Evolutionary conservation across 23 tunicate genomes (phyloP), one percentile per base, ranked within the genome.

Genomic region (Ascidia mentula): DNA sequence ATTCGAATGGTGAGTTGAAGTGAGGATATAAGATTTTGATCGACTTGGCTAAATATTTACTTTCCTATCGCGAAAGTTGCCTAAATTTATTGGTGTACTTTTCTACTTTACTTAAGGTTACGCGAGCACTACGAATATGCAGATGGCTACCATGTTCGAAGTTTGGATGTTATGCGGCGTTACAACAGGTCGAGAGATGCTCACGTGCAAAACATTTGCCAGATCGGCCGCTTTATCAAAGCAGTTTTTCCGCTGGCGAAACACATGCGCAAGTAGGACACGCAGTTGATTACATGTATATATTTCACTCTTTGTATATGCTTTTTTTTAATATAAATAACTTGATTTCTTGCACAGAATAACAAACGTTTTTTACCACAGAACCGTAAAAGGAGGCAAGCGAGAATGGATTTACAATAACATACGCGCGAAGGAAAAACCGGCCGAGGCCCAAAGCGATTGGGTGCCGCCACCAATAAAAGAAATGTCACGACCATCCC

Each of bases 391-490:
- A 79, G 95, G 89, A 36, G 95, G 95, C 32, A 90, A 90, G 59
- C 90, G 96, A 7, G 96, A 90, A 61, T 90, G 96, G 96, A 59
- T 90, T 13, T 90, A 90, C 37, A 74, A 79, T 40, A 85, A 90
- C 73, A 75, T 86, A 17, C 84, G 90, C 6, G 80, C 90, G 1
- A 83, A 83, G 39, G 81, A 75, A 53, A 28, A 53, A 53, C 28
- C 28, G 4, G 7, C 7, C 28, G 24, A 3, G 1, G 22, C 65
- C 4, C 22, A 26, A 6, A 28, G 13, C 12, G 12, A 6, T 26
- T 53, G 65, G 65, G 24, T 28, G 65, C 13, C 65, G 13, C 65
- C 65, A 28, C 65, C 65, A 20, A 53, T 53, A 20, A 28, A 53
- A 28, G 65, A 53, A 53, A 28, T 20, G 13, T 26, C 65, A 1